These are phyloP conservation scores for Thalassoma bifasciatum DNA, from an alignment of 2,113 vertebrate species.

Conservation along the genomic window DNA sequence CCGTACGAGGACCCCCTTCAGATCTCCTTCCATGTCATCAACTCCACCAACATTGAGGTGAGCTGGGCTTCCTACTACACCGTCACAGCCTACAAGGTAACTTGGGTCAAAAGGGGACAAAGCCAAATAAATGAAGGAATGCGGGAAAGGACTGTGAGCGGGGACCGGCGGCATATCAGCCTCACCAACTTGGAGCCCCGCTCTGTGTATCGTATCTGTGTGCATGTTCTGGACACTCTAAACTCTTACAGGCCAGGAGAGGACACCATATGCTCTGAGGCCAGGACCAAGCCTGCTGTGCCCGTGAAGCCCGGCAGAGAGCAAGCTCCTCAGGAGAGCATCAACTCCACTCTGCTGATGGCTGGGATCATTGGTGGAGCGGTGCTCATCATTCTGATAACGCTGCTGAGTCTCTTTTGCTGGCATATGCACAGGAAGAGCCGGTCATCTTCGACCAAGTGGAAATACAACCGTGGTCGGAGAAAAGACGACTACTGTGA, in stretches of 20 bases:
- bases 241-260: slow-evolving; percentile 91
- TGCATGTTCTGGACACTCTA: slow-evolving; percentile 92
- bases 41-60: slow-evolving; percentile 91
- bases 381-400: slow-evolving; percentile 91
- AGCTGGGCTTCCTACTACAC: slow-evolving; percentile 93
- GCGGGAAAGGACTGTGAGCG: slow-evolving; percentile 91
- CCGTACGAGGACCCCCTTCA: slow-evolving; percentile 89
- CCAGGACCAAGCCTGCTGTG: slow-evolving; percentile 87
- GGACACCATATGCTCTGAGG: slow-evolving; percentile 88
- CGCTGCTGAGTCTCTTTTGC: slow-evolving; percentile 93
- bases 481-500: slow-evolving; percentile 99
- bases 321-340: slow-evolving; percentile 89
- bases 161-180: slow-evolving; percentile 88
- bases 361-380: slow-evolving; percentile 95
- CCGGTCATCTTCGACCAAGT: slow-evolving; percentile 92
- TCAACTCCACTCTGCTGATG: slow-evolving; percentile 92
- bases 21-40: slow-evolving; percentile 91
- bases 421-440: slow-evolving; percentile 99
- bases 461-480: slow-evolving; percentile 97
- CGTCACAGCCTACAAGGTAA: slow-evolving; percentile 94
- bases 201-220: slow-evolving; percentile 94
- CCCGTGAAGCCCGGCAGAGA: slow-evolving; percentile 89
- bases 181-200: slow-evolving; percentile 90
- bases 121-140: slow-evolving; percentile 92
- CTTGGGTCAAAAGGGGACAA: slow-evolving; percentile 97